A percentile compares a stretch with the other conserved stretches of the same genome.
These are phyloP conservation scores for Aegithalos caudatus DNA, from an alignment of 2,113 vertebrate species.

Conservation along the genomic window DNA sequence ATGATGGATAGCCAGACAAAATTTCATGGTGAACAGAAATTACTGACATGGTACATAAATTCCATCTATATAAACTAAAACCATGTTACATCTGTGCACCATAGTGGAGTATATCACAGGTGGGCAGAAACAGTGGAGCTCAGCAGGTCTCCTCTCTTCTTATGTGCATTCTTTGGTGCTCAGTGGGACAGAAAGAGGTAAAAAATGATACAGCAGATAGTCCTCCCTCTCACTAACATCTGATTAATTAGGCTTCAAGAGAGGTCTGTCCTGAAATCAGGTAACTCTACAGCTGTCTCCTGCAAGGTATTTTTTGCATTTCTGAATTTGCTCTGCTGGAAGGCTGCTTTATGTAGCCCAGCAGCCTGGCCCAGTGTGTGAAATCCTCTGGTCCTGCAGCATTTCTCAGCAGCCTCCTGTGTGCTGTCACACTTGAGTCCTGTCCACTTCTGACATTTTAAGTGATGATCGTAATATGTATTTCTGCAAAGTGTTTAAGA, in stretches of 20 bases:
- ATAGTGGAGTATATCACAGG: not conserved
- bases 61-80: not conserved
- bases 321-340: not conserved
- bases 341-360: not conserved
- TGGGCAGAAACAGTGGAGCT: not conserved
- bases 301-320: not conserved
- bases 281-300: not conserved
- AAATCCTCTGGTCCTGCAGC: not conserved
- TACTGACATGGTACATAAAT: not conserved
- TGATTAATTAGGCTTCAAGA: not conserved
- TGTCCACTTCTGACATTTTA: constrained; percentile 41
- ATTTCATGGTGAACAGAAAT: not conserved
- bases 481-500: constrained; percentile 66
- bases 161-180: not conserved
- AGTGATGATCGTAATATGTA: constrained; percentile 62
- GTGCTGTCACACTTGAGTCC: constrained; percentile 1
- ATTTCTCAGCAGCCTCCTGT: not conserved
- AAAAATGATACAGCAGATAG: not conserved
- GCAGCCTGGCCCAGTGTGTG: not conserved
- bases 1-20: not conserved
- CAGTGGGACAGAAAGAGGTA: not conserved
- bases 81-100: not conserved
- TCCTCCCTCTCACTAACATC: not conserved
- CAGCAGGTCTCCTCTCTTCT: not conserved
- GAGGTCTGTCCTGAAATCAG: not conserved